phyloP scores from a whole-genome alignment of 1,140 invertebrate species.

The Tetragonula clypearis region DNA sequence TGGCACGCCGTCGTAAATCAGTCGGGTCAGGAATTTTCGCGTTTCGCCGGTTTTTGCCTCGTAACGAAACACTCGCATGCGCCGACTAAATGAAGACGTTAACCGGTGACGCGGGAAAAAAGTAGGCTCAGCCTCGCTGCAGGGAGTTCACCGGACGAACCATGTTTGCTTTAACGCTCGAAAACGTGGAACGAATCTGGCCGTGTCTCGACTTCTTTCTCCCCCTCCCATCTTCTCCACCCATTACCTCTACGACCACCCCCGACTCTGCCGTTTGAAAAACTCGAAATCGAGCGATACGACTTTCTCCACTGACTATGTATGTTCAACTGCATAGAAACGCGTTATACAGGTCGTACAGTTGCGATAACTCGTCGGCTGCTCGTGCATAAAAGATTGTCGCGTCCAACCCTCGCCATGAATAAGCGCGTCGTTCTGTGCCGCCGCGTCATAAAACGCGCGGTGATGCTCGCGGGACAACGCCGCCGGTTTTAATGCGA shows the following conservation, averaged over 20 bases:
- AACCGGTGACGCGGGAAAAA: slow-evolving; percentile 34
- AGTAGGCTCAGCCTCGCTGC: slow-evolving; percentile 6
- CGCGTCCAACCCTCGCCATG: not conserved
- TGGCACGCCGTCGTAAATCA: slow-evolving; percentile 74
- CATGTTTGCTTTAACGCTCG: slow-evolving; percentile 20
- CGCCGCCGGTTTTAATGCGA: slow-evolving; percentile 72
- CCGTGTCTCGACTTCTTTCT: too few relatives aligned
- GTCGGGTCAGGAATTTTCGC: slow-evolving; percentile 66
- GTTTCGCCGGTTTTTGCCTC: slow-evolving; percentile 72
- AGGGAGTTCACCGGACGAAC: slow-evolving; percentile 2
- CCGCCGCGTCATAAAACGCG: slow-evolving; percentile 68
- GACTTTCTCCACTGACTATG: not conserved
- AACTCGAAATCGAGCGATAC: not conserved
- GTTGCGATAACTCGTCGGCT: slow-evolving; percentile 13
- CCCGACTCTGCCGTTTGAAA: not conserved
- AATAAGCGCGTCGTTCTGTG: slow-evolving; percentile 15
- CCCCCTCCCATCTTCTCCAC: too few relatives aligned
- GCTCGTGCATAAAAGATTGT: slow-evolving; percentile 43
- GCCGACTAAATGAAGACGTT: slow-evolving; percentile 69
- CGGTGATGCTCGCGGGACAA: slow-evolving; percentile 52
- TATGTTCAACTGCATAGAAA: not conserved
- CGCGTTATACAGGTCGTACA: slow-evolving; percentile 7
- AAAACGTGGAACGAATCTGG: not conserved
- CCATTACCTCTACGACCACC: too few relatives aligned
- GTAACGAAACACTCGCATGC: slow-evolving; percentile 38